Conservation (phyloP, 1,140 invertebrate species). For the Bactericera cockerelli region DNA sequence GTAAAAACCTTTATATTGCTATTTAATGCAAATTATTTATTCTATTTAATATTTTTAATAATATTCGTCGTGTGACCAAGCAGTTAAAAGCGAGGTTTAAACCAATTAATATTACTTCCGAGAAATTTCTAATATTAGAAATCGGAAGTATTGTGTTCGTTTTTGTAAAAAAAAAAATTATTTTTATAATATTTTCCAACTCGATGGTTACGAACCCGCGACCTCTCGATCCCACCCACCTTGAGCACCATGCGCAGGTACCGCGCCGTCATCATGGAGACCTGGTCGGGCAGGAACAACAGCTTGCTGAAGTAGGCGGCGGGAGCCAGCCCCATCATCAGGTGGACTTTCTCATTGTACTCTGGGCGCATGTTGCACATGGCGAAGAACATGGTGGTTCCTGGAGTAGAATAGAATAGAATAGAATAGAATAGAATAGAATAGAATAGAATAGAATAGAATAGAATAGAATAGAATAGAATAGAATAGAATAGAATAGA, state of each 20-base stretch:
- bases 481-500: constrained; percentile 6
- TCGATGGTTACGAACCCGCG: no score
- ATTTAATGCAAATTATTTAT: no score
- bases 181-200: no score
- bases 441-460: constrained; percentile 7
- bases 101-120: no score
- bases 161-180: no score
- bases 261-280: constrained; percentile 10
- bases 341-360: constrained; percentile 34
- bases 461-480: constrained; percentile 7
- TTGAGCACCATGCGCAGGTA: background rate
- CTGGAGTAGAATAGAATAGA: no score
- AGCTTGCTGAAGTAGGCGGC: constrained; percentile 26
- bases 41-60: no score
- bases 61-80: no score
- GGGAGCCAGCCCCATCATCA: constrained; percentile 29
- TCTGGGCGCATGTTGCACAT: constrained; percentile 34
- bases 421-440: constrained; percentile 7
- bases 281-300: background rate
- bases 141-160: no score
- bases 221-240: no score
- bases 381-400: constrained; percentile 34
- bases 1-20: no score
- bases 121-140: background rate
- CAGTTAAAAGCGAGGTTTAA: no score